Conservation (phyloP, 2,888 invertebrate species). For the Globia sparganii region DNA sequence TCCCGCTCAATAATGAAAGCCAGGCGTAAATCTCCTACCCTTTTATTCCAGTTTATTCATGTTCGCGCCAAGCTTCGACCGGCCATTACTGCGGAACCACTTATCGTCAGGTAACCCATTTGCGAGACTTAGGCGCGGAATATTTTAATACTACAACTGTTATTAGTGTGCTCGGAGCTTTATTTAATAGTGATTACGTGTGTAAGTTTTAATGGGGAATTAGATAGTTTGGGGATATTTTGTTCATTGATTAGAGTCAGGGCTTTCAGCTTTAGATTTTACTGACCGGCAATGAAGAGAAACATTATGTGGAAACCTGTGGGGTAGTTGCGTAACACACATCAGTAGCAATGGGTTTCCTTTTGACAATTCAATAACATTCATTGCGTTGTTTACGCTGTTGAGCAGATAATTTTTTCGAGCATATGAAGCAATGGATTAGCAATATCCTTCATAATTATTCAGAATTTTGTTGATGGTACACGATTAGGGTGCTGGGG, state of each 20-base stretch:
- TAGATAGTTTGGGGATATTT: slow-evolving; percentile 8
- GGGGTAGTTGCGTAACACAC: background rate
- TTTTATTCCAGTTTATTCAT: slow-evolving; percentile 49
- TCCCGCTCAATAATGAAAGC: slow-evolving; percentile 33
- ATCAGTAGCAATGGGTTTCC: background rate
- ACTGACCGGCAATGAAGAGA: background rate
- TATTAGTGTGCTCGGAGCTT: slow-evolving; percentile 30
- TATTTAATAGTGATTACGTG: slow-evolving; percentile 21
- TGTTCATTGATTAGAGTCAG: slow-evolving; percentile 2
- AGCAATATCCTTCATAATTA: background rate
- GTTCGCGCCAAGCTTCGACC: slow-evolving; percentile 39
- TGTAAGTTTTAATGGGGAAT: slow-evolving; percentile 19
- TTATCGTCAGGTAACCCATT: slow-evolving; percentile 59
- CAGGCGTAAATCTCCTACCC: slow-evolving; percentile 33
- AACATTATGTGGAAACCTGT: background rate
- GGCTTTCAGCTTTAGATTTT: background rate
- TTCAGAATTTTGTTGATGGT: background rate
- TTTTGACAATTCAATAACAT: background rate
- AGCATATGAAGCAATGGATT: background rate
- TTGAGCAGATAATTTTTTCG: background rate
- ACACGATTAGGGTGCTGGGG: background rate
- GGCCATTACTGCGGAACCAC: slow-evolving; percentile 56
- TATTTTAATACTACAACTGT: slow-evolving; percentile 61
- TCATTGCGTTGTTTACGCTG: background rate
- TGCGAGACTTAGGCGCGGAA: slow-evolving; percentile 53